Conservation (phyloP, 2,797 vertebrate genomes). For the Clarias laeviceps region DNA sequence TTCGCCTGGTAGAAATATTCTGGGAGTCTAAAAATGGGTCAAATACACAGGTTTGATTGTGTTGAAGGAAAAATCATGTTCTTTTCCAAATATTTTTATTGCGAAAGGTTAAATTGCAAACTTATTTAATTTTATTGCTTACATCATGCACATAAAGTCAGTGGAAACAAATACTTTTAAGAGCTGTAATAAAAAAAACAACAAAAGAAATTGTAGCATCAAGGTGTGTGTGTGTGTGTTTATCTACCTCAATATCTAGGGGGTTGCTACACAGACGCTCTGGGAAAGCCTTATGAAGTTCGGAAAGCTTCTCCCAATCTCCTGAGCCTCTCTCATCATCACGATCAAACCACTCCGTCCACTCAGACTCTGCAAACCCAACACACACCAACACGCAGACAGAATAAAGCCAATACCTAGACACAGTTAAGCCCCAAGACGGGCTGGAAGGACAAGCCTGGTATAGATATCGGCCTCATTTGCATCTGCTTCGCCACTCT, state of each 20-base stretch:
- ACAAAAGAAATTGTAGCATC: neutral
- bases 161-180: neutral
- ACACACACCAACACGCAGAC: slow-evolving; percentile 45
- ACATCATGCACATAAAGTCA: neutral
- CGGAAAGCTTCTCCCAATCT: slow-evolving; percentile 89
- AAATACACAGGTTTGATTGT: neutral
- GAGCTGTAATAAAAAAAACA: neutral
- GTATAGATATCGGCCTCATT: slow-evolving; percentile 48
- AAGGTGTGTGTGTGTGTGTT: slow-evolving; percentile 8
- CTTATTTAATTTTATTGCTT: neutral
- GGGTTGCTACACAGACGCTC: slow-evolving; percentile 85
- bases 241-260: slow-evolving; percentile 86
- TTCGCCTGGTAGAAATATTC: neutral
- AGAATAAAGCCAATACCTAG: slow-evolving; percentile 47
- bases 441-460: slow-evolving; percentile 20
- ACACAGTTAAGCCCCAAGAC: slow-evolving; percentile 25
- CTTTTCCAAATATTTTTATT: neutral
- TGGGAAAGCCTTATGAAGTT: slow-evolving; percentile 81
- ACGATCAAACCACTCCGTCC: slow-evolving; percentile 91
- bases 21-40: neutral
- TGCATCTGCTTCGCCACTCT: slow-evolving; percentile 57
- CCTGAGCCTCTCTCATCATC: slow-evolving; percentile 81
- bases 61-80: neutral
- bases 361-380: slow-evolving; percentile 83
- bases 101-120: neutral